Evolutionary conservation across 2,888 invertebrate species (phyloP).

Genomic region (Baronia brevicornis): DNA sequence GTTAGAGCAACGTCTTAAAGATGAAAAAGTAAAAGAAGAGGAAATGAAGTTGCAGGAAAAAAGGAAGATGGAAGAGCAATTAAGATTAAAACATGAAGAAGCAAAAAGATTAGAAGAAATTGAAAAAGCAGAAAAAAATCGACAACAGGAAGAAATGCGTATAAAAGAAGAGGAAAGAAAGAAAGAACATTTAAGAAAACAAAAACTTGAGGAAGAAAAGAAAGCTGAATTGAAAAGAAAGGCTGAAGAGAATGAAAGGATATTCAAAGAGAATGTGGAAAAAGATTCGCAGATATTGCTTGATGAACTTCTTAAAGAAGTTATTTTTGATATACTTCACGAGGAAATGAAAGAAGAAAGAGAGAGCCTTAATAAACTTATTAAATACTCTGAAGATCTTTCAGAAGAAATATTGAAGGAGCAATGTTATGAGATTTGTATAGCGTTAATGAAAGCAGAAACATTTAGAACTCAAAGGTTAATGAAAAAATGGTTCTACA

Average conservation of each 20-base stretch:
- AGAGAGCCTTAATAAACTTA: conserved; percentile 36
- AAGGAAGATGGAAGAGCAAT: conserved; percentile 26
- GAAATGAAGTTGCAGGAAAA: conserved; percentile 27
- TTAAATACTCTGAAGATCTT: conserved; percentile 36
- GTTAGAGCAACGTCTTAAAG: conserved; percentile 24
- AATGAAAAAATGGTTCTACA: conserved; percentile 52
- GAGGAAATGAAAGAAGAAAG: conserved; percentile 44
- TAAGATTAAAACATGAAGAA: conserved; percentile 28
- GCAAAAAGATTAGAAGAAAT: conserved; percentile 24
- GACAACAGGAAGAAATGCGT: conserved; percentile 38
- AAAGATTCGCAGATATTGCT: conserved; percentile 46
- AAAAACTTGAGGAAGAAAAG: conserved; percentile 48
- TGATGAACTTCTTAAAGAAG: conserved; percentile 45
- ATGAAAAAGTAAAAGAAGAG: conserved; percentile 34
- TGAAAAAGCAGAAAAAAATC: conserved; percentile 29
- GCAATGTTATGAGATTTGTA: conserved; percentile 45
- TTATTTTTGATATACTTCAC: conserved; percentile 38
- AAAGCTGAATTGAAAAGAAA: conserved; percentile 45
- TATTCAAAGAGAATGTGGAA: conserved; percentile 49
- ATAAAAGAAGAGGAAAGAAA: conserved; percentile 43
- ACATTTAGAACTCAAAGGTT: conserved; percentile 43
- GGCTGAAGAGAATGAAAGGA: conserved; percentile 44
- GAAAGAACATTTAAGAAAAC: conserved; percentile 39
- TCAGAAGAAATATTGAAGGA: conserved; percentile 44
- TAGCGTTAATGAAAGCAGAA: conserved; percentile 54